phyloP scores from a whole-genome alignment of 2,113 vertebrate genomes.

The Scomber scombrus region DNA sequence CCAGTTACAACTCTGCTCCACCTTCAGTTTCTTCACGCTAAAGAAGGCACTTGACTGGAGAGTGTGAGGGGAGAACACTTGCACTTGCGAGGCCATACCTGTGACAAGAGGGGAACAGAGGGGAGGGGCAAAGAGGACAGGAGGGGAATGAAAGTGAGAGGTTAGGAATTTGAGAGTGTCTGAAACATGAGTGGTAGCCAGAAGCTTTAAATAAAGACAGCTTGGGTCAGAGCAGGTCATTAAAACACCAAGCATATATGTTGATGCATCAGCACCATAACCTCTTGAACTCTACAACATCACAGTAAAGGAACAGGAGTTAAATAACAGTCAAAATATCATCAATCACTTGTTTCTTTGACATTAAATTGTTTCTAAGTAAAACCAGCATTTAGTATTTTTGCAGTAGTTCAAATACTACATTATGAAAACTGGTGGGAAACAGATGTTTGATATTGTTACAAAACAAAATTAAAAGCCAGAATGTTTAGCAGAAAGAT shows the following conservation, averaged over 20 bases:
- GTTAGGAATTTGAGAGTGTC: constrained; percentile 81
- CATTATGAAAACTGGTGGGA: constrained; percentile 3
- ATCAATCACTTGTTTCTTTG: constrained; percentile 10
- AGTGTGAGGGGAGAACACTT: constrained; percentile 97
- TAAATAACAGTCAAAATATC: constrained; percentile 28
- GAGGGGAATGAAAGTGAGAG: constrained; percentile 75
- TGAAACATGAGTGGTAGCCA: constrained; percentile 78
- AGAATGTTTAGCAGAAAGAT: constrained; percentile 40
- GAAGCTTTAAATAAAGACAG: constrained; percentile 82
- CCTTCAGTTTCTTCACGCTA: constrained; percentile 99
- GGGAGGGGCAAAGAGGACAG: constrained; percentile 60
- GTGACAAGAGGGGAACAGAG: constrained; percentile 56
- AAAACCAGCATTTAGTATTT: not conserved
- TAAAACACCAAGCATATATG: constrained; percentile 61
- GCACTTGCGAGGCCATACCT: constrained; percentile 99
- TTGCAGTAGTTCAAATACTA: not conserved
- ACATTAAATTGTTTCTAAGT: not conserved
- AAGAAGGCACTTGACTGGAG: constrained; percentile 99
- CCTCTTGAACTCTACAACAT: constrained; percentile 28
- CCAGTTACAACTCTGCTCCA: constrained; percentile 97
- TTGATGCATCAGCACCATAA: constrained; percentile 43
- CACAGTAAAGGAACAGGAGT: not conserved
- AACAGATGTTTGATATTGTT: constrained; percentile 20
- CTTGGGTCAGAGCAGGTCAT: constrained; percentile 75
- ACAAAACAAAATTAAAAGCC: constrained; percentile 31